Base-by-base conservation (phyloP, 2,888 invertebrate species). In the Cryptocephalus moraei region DNA sequence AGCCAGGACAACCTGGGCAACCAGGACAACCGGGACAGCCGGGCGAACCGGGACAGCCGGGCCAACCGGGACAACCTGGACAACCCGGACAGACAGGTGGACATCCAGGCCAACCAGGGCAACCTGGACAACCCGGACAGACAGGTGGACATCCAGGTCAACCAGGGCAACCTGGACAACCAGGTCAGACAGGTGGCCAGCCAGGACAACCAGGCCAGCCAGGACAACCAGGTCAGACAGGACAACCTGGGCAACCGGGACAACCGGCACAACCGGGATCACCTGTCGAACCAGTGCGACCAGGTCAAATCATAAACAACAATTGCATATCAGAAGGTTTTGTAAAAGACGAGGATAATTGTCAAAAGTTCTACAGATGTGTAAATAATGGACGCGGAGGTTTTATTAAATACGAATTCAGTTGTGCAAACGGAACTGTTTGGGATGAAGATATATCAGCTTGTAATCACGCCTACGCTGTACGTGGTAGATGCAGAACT, bases 311-410 rank as follows among this genome's bases (percentile, higher is more conserved):
- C 9, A 9, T 34, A 9, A 9, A 9, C 2, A 11, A n/a, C n/a
- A 36, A 11, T 12, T 36, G 36, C 6, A 6, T 12, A 4, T 11
- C 70, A 51, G 82, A 84, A 65, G 88, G 88, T 42, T 89, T 84
- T 66, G 76, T 81, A 60, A 78, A 80, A n/a, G 80, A 87, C 66
- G 73, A 75, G 38, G 70, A 70, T 36, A 76, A 87, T 61, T 88
- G 88, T 61, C 79, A 75, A 49, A 84, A 81, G 63, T 88, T 87
- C 71, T 85, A 84, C 63, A 76, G 86, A 55, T 88, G 88, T 67
- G 84, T 86, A 14, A 72, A 74, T 48, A 75, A 78, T 60, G 80
- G 78, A 0, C 70, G 74, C 22, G 78, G 77, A 49, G 73, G 73
- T 2, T 84, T 72, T 57, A 79, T 71, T 41, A 80, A 77, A 67